Evolutionary conservation across 64 coral and sea anemone genomes (phyloP), one percentile per base, ranked within the genome.

Genomic region (Actinia tenebrosa): DNA sequence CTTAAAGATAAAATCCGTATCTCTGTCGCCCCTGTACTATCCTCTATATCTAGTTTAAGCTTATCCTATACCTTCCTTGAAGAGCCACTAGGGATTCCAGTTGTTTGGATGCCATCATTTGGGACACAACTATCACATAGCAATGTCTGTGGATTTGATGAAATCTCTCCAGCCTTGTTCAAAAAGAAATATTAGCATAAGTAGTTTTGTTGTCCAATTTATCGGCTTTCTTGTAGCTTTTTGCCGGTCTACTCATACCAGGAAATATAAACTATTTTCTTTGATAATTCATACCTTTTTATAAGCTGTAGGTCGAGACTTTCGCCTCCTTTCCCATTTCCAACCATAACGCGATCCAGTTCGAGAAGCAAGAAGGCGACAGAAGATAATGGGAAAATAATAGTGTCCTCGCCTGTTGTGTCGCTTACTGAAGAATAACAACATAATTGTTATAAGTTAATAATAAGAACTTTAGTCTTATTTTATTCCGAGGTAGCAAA

Each of bases 301-400:
- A 99, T 63, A 13, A 93, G 53, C 22, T 91, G 56, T 62, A 55
- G 42, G 60, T 95, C 84, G 23, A 99, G n/a, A 66, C 16, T 55
- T 6, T 30, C 10, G 50, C 84, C 53, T 60, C 87, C 93, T 44
- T 90, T 75, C 30, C 55, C 56, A 63, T 88, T 44, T 8, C 22
- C 66, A 7, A 78, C 64, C 5, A 91, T 56, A 30, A 86, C 71
- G 79, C n/a, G 69, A 42, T 84, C 47, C 83, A 95, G 58, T 30
- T 85, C 47, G 13, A 99, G 52, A 42, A 95, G 77, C 78, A 99
- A 45, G 50, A 95, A 99, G 8, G 97, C 97, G 20, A 99, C 93
- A 78, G 97, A 93, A 23, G 97, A 99, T 8, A 91, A 88, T 22
- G 93, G 97, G 66, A 99, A 99, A 89, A 99, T 99, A 10, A 99